Base-by-base conservation (phyloP, 2,113 vertebrate genomes). In the Syrrhaptes paradoxus region DNA sequence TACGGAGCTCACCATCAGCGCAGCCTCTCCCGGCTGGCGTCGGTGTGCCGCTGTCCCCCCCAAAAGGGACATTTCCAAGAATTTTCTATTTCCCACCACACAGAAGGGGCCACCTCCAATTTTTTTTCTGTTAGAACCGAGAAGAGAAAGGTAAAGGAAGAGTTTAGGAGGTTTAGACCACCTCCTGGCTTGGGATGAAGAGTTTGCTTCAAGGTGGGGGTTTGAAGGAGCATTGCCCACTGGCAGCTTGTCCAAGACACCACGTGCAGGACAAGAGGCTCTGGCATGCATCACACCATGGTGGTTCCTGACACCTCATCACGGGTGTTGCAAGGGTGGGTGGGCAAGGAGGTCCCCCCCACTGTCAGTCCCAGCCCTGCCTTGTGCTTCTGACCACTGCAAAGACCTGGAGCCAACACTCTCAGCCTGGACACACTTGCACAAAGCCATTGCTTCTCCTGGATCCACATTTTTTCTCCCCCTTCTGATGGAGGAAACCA, bases 51-150 rank as follows among this genome's bases (percentile, higher is more conserved):
- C 41, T 41, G 41, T 41, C 41, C 41, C 41, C 41, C 41, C 41
- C 12, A 24, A 63, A 78, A 71, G 10, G 57, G 73, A 28, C n/a
- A 41, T 52, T 43, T 46, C 78, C 74, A 15, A n/a, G 20, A 49
- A 17, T 7, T 32, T 57, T 62, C 26, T 29, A 3, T 25, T 66
- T 80, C n/a, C 38, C 65, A 59, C 15, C 41, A 29, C 26, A 13
- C 0, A 0, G 20, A 59, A 43, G 32, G 13, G 5, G 15, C 14
- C 3, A 0, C 26, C 21, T 49, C 36, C 22, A 25, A 22, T 29
- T 3, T 8, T 6, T 6, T 63, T 46, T 28, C n/a, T 26, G 25
- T 46, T 78, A 24, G 17, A 19, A 14, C 24, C 21, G 8, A 10
- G 29, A 29, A 45, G 8, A 65, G n/a, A 76, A 82, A 68, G 4